Evolutionary conservation across 2,797 vertebrate species (phyloP).

Genomic region (Semaprochilodus insignis): DNA sequence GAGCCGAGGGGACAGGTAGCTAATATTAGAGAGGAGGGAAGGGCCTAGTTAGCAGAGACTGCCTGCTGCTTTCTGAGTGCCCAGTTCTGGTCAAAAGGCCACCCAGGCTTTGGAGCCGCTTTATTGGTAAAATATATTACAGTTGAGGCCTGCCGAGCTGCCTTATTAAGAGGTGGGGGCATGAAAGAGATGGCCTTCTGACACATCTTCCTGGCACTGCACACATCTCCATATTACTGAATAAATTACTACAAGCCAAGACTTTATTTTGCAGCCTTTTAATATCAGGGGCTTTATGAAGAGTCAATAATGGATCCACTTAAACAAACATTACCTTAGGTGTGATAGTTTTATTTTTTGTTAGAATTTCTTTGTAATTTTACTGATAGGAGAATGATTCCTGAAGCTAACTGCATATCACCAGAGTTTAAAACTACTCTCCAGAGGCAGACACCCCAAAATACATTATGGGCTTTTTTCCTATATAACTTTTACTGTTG

Average conservation of each 20-base stretch:
- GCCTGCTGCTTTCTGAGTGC: conserved; percentile 74
- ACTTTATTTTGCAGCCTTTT: conserved; percentile 63
- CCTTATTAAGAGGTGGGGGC: conserved; percentile 79
- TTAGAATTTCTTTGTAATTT: conserved; percentile 42
- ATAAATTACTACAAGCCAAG: conserved; percentile 70
- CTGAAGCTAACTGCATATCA: neutral
- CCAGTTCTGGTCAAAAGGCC: conserved; percentile 74
- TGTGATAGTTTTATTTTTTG: neutral
- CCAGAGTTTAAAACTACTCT: neutral
- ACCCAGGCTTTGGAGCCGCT: conserved; percentile 76
- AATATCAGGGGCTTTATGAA: conserved; percentile 63
- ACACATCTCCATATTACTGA: conserved; percentile 78
- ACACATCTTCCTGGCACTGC: conserved; percentile 69
- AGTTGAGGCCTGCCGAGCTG: conserved; percentile 79
- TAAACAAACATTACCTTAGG: conserved; percentile 59
- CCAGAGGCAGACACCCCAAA: neutral
- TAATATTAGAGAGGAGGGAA: conserved; percentile 82
- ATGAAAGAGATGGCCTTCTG: conserved; percentile 75
- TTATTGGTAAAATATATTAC: conserved; percentile 84
- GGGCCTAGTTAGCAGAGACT: conserved; percentile 81
- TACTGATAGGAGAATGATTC: conserved; percentile 13
- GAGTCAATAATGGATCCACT: conserved; percentile 60
- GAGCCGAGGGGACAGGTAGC: conserved; percentile 84
- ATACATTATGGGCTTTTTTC: neutral
- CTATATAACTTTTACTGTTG: neutral